phyloP scores from a whole-genome alignment of 2,113 vertebrate species.

The Lethenteron reissneri region DNA sequence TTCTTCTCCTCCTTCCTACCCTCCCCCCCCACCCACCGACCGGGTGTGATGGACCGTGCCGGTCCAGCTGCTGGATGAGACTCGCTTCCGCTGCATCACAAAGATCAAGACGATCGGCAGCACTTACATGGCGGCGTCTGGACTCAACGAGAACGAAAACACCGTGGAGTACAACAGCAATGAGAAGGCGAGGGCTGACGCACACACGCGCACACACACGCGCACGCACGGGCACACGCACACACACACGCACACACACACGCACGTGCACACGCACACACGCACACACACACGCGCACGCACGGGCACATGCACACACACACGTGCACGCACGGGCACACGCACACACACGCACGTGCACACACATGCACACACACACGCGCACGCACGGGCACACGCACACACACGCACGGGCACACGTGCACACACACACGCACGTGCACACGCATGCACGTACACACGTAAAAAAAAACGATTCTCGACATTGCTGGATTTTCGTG shows the following conservation, averaged over 20 bases:
- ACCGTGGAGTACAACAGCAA: constrained; percentile 35
- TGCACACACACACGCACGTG: too few relatives aligned
- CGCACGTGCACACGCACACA: not conserved
- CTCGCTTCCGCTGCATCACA: constrained; percentile 72
- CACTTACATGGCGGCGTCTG: constrained; percentile 90
- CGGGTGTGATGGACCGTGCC: too few relatives aligned
- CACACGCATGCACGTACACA: too few relatives aligned
- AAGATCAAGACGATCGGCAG: constrained; percentile 95
- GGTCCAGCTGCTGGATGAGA: constrained; percentile 57
- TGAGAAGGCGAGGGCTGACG: constrained; percentile 28
- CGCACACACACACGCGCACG: not conserved
- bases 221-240: not conserved
- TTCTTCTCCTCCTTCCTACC: too few relatives aligned
- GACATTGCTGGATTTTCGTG: too few relatives aligned
- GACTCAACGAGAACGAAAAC: constrained; percentile 37
- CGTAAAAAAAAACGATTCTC: too few relatives aligned
- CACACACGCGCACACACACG: not conserved
- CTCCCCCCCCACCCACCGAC: too few relatives aligned
- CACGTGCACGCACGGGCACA: not conserved
- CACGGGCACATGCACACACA: not conserved
- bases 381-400: not conserved
- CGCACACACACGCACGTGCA: not conserved
- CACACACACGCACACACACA: not conserved
- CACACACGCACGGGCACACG: not conserved
- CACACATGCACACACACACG: not conserved